A percentile compares a stretch with the other conserved stretches of the same genome.
phyloP scores from a whole-genome alignment of 37 sponge, comb jelly and placozoan species.

The Hexactinellida sp. region DNA sequence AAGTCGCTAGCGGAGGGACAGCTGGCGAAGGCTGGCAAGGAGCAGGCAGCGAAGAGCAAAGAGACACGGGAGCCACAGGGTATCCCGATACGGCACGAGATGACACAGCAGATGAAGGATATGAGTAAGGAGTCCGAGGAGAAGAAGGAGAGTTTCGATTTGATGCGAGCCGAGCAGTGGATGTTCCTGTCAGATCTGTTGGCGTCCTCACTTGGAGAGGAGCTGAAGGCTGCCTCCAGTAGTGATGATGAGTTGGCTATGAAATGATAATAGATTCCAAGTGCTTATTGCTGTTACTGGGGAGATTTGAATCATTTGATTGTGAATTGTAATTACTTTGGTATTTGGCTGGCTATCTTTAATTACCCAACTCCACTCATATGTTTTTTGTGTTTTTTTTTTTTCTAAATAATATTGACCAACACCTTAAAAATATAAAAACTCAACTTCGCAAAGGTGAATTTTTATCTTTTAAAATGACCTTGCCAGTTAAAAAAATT shows the following conservation, averaged over 20 bases:
- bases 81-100: neutral
- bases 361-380: too few species aligned
- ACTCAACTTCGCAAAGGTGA: too few species aligned
- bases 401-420: too few species aligned
- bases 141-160: neutral
- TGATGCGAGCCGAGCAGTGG: neutral
- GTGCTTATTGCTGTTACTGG: too few species aligned
- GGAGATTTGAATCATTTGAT: too few species aligned
- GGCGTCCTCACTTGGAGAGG: neutral
- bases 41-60: neutral
- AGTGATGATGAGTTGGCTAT: conserved; percentile 15
- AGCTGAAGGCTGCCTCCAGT: neutral
- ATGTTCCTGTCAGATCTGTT: neutral
- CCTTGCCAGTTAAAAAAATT: too few species aligned
- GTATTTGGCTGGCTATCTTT: too few species aligned
- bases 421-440: too few species aligned
- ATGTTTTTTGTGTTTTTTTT: too few species aligned
- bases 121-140: neutral
- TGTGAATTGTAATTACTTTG: too few species aligned
- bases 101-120: neutral
- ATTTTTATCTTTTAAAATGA: too few species aligned
- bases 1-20: neutral
- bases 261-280: too few species aligned
- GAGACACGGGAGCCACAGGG: neutral
- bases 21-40: neutral